These are phyloP conservation scores for Zaprionus lachaisei DNA, from an alignment of 1,140 invertebrate genomes.

Conservation along the genomic window DNA sequence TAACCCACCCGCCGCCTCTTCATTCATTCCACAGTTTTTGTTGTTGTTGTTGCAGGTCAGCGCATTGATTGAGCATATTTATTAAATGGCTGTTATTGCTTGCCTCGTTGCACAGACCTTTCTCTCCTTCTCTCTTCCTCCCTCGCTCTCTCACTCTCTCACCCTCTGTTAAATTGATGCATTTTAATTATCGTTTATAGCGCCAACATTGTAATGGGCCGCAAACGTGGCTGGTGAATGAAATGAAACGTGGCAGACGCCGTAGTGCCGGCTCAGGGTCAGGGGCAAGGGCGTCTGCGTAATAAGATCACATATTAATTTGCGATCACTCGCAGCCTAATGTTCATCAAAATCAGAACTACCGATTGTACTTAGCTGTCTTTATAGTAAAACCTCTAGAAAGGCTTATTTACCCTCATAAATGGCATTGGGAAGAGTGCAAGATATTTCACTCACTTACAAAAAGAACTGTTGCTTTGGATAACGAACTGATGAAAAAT, in stretches of 20 bases:
- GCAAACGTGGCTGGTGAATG: background rate
- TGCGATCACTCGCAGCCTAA: background rate
- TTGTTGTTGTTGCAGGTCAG: constrained; percentile 30
- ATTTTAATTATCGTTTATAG: constrained; percentile 77
- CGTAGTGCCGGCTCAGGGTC: background rate
- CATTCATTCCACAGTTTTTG: background rate
- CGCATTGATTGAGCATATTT: constrained; percentile 78
- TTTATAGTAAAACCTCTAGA: too few species aligned
- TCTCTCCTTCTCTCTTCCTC: background rate
- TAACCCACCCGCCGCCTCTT: constrained; percentile 13
- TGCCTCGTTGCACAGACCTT: constrained; percentile 20
- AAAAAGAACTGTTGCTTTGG: background rate
- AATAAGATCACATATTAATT: background rate
- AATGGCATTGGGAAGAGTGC: too few species aligned
- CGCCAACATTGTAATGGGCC: constrained; percentile 29
- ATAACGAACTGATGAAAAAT: too few species aligned
- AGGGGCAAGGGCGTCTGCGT: background rate
- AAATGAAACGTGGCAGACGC: background rate
- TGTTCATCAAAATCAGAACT: background rate
- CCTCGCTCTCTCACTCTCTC: background rate
- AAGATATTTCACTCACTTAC: background rate
- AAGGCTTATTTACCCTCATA: too few species aligned
- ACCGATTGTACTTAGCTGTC: too few species aligned
- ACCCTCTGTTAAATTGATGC: constrained; percentile 67
- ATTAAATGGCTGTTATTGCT: constrained; percentile 77